Conservation (phyloP, 2,888 invertebrate species). For the Lepas anatifera region DNA sequence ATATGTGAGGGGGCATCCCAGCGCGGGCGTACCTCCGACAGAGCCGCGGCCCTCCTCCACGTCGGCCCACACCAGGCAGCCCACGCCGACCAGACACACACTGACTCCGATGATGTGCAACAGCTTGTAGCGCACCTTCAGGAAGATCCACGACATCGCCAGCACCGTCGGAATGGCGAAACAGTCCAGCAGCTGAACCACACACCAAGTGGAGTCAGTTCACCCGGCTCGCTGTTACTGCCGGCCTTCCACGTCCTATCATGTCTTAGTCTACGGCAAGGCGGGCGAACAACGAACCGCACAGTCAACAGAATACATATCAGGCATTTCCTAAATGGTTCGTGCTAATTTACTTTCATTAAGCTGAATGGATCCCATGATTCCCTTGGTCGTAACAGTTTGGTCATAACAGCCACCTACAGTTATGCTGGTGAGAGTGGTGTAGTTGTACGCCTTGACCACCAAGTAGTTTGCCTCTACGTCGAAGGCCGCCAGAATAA, state of each 20-base stretch:
- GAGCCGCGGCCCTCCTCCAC: constrained; percentile 41
- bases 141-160: constrained; percentile 59
- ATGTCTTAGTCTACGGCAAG: too few species aligned
- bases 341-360: too few species aligned
- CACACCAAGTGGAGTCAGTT: too few species aligned
- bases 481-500: constrained; percentile 62
- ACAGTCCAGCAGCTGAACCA: constrained; percentile 71
- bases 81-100: constrained; percentile 66
- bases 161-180: constrained; percentile 72
- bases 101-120: constrained; percentile 66
- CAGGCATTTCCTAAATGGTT: too few species aligned
- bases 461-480: constrained; percentile 77
- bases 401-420: constrained; percentile 38
- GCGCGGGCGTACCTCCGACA: constrained; percentile 21
- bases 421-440: constrained; percentile 58
- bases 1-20: too few species aligned
- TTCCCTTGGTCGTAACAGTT: too few species aligned
- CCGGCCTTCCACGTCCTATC: too few species aligned
- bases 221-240: too few species aligned
- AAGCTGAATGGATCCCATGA: too few species aligned
- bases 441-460: constrained; percentile 64
- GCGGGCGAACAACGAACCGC: too few species aligned
- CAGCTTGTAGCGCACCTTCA: constrained; percentile 59
- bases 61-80: constrained; percentile 71
- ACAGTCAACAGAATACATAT: too few species aligned